Conservation (phyloP, 2,888 invertebrate genomes). For the Ditylenchus weischeri region DNA sequence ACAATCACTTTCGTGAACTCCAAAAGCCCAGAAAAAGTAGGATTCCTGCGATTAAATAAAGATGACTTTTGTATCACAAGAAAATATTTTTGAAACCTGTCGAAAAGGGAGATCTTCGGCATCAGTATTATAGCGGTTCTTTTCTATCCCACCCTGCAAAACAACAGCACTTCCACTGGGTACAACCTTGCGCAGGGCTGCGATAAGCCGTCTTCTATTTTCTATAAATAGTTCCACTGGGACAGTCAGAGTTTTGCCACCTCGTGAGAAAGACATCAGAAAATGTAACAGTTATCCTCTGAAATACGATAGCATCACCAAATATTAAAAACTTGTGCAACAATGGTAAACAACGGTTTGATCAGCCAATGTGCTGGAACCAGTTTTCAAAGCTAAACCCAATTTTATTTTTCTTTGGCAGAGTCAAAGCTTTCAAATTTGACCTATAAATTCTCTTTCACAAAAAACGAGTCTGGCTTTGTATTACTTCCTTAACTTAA, state of each 20-base stretch:
- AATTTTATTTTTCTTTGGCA: no score
- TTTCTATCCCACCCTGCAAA: constrained; percentile 49
- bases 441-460: no score
- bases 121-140: constrained; percentile 55
- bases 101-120: constrained; percentile 54
- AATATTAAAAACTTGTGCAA: no score
- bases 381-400: no score
- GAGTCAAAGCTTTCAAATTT: no score
- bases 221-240: constrained; percentile 45
- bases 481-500: no score
- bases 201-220: constrained; percentile 46
- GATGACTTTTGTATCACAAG: background rate
- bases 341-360: no score
- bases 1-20: constrained; percentile 85
- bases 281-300: background rate
- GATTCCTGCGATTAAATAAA: constrained; percentile 69
- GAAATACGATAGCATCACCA: no score
- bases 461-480: no score
- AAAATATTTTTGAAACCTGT: constrained; percentile 29
- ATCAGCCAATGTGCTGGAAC: no score
- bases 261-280: constrained; percentile 41
- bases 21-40: constrained; percentile 93
- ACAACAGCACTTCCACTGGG: constrained; percentile 35
- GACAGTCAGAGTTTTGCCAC: constrained; percentile 39
- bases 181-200: constrained; percentile 24